phyloP scores from a whole-genome alignment of 2,113 vertebrate genomes.

The Plestiodon gilberti region DNA sequence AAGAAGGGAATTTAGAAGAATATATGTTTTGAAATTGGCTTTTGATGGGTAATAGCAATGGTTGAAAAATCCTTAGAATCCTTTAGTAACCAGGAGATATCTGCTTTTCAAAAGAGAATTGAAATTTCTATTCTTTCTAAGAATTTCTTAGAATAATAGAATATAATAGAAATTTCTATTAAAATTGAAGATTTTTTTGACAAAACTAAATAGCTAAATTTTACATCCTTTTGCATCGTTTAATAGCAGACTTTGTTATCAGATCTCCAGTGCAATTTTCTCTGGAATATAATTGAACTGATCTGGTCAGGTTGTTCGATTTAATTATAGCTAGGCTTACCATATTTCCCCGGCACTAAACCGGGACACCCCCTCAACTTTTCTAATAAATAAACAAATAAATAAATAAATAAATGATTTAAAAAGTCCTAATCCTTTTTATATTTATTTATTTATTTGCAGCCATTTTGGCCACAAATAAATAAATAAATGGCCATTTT shows the following conservation, averaged over 20 bases:
- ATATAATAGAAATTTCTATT: slow-evolving; percentile 2
- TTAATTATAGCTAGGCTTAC: slow-evolving; percentile 34
- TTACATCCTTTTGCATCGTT: slow-evolving; percentile 3
- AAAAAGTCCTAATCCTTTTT: too few species aligned
- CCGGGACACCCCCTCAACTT: too few species aligned
- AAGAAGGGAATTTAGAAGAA: slow-evolving; percentile 15
- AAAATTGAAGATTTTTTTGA: background rate
- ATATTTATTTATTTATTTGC: too few species aligned
- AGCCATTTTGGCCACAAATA: too few species aligned
- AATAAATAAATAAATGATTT: too few species aligned
- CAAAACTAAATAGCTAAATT: background rate
- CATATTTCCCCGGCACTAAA: too few species aligned
- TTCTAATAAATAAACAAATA: too few species aligned
- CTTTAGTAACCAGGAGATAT: slow-evolving; percentile 7
- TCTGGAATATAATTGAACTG: slow-evolving; percentile 9
- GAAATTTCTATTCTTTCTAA: too few species aligned
- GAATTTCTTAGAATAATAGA: too few species aligned
- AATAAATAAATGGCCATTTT: too few species aligned
- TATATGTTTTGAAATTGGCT: background rate
- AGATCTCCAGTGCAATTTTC: background rate
- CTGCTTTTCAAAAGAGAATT: slow-evolving; percentile 16
- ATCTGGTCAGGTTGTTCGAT: slow-evolving; percentile 22
- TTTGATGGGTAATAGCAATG: background rate
- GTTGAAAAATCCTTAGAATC: slow-evolving; percentile 35
- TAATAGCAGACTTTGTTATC: slow-evolving; percentile 10